A percentile compares a stretch with the other conserved stretches of the same genome.
Evolutionary conservation across 2,888 invertebrate genomes (phyloP).

Genomic region (Venusia cambrica): DNA sequence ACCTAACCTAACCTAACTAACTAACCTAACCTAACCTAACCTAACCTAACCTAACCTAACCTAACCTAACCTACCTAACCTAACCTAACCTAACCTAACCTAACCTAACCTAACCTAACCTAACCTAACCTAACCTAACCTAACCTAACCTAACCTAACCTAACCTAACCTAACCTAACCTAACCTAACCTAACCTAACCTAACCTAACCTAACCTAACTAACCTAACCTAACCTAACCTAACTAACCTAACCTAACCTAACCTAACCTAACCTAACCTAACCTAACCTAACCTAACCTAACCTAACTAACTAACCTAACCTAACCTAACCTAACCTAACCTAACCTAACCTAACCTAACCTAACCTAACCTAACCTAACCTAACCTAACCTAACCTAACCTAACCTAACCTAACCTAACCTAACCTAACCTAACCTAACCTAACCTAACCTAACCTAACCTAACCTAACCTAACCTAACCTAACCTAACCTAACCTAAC

Average conservation of each 20-base stretch:
- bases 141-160: constrained; percentile 20
- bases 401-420: constrained; percentile 11
- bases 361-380: constrained; percentile 12
- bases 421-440: constrained; percentile 10
- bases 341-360: constrained; percentile 17
- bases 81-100: constrained; percentile 22
- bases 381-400: constrained; percentile 12
- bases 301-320: constrained; percentile 10
- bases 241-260: constrained; percentile 19
- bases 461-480: constrained; percentile 11
- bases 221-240: constrained; percentile 19
- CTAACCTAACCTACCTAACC: constrained; percentile 18
- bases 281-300: constrained; percentile 12
- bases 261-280: constrained; percentile 16
- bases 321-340: constrained; percentile 19
- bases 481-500: constrained; percentile 10
- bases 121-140: constrained; percentile 17
- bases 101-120: constrained; percentile 22
- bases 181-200: constrained; percentile 18
- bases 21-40: constrained; percentile 19
- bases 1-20: constrained; percentile 19
- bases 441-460: constrained; percentile 10
- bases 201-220: constrained; percentile 19
- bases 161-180: constrained; percentile 16
- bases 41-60: constrained; percentile 14